Base-by-base conservation (phyloP, 2,797 vertebrate species). In the Falco peregrinus region DNA sequence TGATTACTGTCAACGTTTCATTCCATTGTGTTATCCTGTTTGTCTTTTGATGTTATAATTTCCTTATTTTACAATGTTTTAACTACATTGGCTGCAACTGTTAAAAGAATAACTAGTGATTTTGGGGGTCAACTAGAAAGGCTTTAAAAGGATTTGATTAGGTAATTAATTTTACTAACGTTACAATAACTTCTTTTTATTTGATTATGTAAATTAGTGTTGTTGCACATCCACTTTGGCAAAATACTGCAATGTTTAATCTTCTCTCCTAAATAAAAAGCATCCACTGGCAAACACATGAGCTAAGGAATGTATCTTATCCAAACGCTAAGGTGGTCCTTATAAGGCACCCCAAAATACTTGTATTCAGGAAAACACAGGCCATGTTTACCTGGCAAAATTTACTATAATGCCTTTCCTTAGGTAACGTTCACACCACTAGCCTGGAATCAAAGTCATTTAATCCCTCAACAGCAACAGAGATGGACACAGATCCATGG, bases 41-140 rank as follows among this genome's bases (percentile, higher is more conserved):
- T 93, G 92, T 63, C 70, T 87, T 94, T 41, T 67, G 74, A 93
- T 91, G 86, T 73, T 77, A 39, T 60, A 79, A 93, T 94, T 94
- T 90, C 77, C 77, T 82, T 86, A 92, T 93, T 96, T 92, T 73
- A 76, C 17, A 75, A 76, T 76, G 41, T 82, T 92, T 95, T 90
- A 93, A 84, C 70, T 75, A 92, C 74, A 76, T 7, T 90, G 74
- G 37, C 59, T 84, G 78, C 67, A 93, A 92, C n/a, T 79, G 26
- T 65, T 92, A 82, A 75, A 68, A 89, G 69, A 92, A 82, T 87
- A 95, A 84, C 80, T 59, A 84, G 54, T 4, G 33, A 95, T 87
- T 91, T 79, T 10, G n/a, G 28, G 61, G 88, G 83, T 79, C 88
- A 93, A 8, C 74, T 82, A 90, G 35, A 48, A 91, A 90, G 47